A percentile compares a stretch with the other conserved stretches of the same genome.
Conservation (phyloP, 1,140 invertebrate species). For the Aphelenchoides fujianensis region DNA sequence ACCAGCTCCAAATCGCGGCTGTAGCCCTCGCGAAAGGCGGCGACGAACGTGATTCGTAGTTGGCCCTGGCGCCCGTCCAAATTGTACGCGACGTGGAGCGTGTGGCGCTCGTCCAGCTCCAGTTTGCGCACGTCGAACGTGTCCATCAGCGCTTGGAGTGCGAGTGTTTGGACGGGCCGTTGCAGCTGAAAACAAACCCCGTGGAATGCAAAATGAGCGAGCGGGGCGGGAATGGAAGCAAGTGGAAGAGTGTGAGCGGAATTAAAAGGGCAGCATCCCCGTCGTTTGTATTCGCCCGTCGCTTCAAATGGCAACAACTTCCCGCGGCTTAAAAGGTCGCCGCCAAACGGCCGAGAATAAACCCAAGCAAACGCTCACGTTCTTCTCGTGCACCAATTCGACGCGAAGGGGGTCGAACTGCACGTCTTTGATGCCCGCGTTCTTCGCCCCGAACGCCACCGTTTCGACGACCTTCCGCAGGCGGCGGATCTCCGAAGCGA, state of each 20-base stretch:
- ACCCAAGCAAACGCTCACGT: neutral
- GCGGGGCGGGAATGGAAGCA: too few species aligned
- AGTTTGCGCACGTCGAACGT: neutral
- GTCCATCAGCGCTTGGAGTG: neutral
- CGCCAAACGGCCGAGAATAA: too few species aligned
- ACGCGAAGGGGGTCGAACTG: neutral
- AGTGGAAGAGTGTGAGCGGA: too few species aligned
- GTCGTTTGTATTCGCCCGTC: too few species aligned
- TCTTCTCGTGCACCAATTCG: conserved; percentile 1
- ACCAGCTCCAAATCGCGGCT: too few species aligned
- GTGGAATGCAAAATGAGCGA: too few species aligned
- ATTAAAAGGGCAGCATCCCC: too few species aligned
- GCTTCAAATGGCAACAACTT: too few species aligned
- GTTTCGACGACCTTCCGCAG: conserved; percentile 6
- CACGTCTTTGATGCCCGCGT: neutral
- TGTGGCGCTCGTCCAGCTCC: neutral
- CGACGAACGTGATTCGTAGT: neutral
- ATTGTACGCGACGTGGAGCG: neutral
- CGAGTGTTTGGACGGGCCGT: neutral
- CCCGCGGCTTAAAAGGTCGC: too few species aligned
- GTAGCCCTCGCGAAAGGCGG: neutral
- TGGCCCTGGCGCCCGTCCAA: neutral
- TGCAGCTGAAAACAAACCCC: neutral
- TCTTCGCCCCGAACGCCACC: neutral
- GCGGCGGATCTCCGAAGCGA: neutral